phyloP scores from a whole-genome alignment of 1,140 invertebrate genomes.

The Cyphomyrmex costatus region DNA sequence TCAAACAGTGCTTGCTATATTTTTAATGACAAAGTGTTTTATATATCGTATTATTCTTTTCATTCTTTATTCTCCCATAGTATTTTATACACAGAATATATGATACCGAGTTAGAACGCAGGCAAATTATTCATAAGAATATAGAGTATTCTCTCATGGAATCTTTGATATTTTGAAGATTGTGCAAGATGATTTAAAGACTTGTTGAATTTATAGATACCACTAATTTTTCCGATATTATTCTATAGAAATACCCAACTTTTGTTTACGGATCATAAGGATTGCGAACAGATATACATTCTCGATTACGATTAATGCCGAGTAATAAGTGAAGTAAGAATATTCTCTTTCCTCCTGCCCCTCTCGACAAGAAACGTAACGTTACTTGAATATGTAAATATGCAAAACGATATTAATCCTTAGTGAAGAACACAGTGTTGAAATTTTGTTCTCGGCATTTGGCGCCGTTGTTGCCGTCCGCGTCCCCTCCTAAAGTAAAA shows the following conservation, averaged over 20 bases:
- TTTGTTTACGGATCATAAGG: background rate
- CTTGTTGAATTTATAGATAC: background rate
- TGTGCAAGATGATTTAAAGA: background rate
- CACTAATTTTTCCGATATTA: background rate
- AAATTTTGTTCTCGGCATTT: slow-evolving; percentile 68
- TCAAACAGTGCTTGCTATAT: background rate
- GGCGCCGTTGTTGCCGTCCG: background rate
- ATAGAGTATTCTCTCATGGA: background rate
- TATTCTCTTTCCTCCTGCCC: slow-evolving; percentile 35
- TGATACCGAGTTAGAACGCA: background rate
- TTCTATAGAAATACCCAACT: background rate
- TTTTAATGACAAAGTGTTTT: slow-evolving; percentile 7
- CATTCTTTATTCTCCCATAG: background rate
- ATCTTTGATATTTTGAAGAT: background rate
- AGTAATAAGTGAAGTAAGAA: slow-evolving; percentile 45
- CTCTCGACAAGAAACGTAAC: background rate
- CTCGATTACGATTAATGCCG: slow-evolving; percentile 19
- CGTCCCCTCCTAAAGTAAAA: slow-evolving; percentile 7
- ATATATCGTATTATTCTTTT: background rate
- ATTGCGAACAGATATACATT: background rate
- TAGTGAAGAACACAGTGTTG: slow-evolving; percentile 58
- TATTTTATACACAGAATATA: background rate
- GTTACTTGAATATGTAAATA: slow-evolving; percentile 70
- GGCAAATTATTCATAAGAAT: slow-evolving; percentile 14
- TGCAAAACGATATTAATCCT: slow-evolving; percentile 71